phyloP scores from a whole-genome alignment of 2,113 vertebrate genomes.

The Neolamprologus kungweensis region DNA sequence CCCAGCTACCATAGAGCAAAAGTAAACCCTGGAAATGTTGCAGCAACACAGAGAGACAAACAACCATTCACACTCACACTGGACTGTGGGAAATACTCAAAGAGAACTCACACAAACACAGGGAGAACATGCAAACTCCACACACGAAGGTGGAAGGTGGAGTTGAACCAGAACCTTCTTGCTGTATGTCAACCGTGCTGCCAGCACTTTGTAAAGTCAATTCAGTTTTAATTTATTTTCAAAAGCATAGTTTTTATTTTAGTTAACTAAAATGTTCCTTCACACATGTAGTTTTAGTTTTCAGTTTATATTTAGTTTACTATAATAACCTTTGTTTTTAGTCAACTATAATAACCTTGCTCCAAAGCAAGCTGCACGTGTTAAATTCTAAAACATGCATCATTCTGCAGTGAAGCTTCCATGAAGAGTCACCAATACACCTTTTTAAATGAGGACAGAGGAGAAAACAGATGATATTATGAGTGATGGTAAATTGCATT shows the following conservation, averaged over 20 bases:
- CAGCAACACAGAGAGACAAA: neutral
- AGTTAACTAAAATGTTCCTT: neutral
- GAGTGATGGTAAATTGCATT: neutral
- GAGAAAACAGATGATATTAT: neutral
- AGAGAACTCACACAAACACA: neutral
- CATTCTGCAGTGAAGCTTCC: neutral
- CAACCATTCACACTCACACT: neutral
- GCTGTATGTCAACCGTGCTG: neutral
- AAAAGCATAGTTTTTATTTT: neutral
- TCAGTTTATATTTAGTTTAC: neutral
- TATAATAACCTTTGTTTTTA: neutral
- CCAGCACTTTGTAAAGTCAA: neutral
- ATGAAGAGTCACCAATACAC: neutral
- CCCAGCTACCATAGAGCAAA: neutral
- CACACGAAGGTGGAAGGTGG: neutral
- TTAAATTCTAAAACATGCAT: neutral
- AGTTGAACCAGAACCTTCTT: neutral
- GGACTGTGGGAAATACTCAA: neutral
- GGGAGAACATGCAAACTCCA: neutral
- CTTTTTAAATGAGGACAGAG: neutral
- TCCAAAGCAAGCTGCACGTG: neutral
- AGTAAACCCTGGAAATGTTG: neutral
- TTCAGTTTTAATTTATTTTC: neutral
- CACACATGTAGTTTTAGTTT: neutral
- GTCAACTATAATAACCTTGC: neutral